A percentile compares a stretch with the other conserved stretches of the same genome.
Evolutionary conservation across 1,140 invertebrate species (phyloP).

Genomic region (Muscidifurax raptorellus): DNA sequence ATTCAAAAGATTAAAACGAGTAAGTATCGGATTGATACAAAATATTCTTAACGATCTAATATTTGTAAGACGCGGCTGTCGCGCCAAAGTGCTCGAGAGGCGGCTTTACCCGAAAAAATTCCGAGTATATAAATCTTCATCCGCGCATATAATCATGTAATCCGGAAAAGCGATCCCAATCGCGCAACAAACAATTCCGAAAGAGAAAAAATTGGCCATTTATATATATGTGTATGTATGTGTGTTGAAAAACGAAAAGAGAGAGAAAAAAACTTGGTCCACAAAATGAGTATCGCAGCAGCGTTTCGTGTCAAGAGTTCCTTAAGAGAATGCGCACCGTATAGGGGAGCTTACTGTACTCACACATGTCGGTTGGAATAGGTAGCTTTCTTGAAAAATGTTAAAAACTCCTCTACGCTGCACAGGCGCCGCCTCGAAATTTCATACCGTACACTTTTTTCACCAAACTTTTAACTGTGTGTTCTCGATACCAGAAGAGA

Average conservation of each 20-base stretch:
- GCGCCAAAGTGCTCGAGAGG: background rate
- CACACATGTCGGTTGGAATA: constrained; percentile 10
- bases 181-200: too few species aligned
- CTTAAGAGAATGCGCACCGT: background rate
- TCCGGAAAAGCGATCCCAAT: too few species aligned
- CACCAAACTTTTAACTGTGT: constrained; percentile 8
- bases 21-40: too few species aligned
- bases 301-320: background rate
- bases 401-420: background rate
- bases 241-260: too few species aligned
- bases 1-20: too few species aligned
- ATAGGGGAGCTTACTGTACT: background rate
- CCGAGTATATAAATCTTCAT: too few species aligned
- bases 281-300: too few species aligned
- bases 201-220: too few species aligned
- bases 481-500: background rate
- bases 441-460: background rate
- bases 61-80: too few species aligned
- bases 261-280: too few species aligned
- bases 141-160: too few species aligned
- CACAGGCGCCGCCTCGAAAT: background rate
- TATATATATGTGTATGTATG: too few species aligned
- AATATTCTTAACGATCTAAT: background rate
- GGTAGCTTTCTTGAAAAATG: constrained; percentile 17
- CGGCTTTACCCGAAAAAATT: background rate